Evolutionary conservation across 2,888 invertebrate genomes (phyloP), one percentile per base, ranked within the genome.

Genomic region (Drosophila mettleri): DNA sequence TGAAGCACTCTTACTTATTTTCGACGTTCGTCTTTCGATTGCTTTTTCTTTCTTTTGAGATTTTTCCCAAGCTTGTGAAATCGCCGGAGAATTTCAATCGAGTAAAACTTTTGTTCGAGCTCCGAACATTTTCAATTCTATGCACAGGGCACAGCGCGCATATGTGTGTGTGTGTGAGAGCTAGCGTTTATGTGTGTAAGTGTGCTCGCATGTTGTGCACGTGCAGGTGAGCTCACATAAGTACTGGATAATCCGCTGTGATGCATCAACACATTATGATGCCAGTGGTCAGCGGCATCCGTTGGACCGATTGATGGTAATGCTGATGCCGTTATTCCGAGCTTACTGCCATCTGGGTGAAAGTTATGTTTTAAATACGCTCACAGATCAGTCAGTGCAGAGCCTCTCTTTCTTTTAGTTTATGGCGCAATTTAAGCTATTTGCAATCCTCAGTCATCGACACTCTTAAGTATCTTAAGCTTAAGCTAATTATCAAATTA

Each of bases 61-160:
- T 80, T 86, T 79, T 86, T 84, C 81, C 70, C 74, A 78, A 68
- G 67, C 86, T 61, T 51, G 74, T 77, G 67, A 68, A 72, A 78
- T 84, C 74, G 61, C 29, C 39, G 69, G 51, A 65, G 66, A 71
- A 68, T 81, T 63, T 62, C 53, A 73, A 65, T 48, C 54, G 46
- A 59, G 58, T 68, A 57, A 52, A 63, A 31, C 57, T 46, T 64
- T 69, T 73, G 52, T 58, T 74, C 59, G 45, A 68, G 24, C 38
- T 60, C 51, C 22, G 49, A 33, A 54, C 60, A 71, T 60, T 69
- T 74, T 39, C 76, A 71, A 71, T 75, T 72, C 68, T 73, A 46
- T 49, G 49, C 58, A 62, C 71, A 69, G 39, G 34, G 33, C 38
- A 10, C n/a, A 16, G 43, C 43, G 24, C 2, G 16, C 10, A 29